These are phyloP conservation scores for Esox lucius DNA, from an alignment of 2,797 vertebrate genomes.

Conservation along the genomic window DNA sequence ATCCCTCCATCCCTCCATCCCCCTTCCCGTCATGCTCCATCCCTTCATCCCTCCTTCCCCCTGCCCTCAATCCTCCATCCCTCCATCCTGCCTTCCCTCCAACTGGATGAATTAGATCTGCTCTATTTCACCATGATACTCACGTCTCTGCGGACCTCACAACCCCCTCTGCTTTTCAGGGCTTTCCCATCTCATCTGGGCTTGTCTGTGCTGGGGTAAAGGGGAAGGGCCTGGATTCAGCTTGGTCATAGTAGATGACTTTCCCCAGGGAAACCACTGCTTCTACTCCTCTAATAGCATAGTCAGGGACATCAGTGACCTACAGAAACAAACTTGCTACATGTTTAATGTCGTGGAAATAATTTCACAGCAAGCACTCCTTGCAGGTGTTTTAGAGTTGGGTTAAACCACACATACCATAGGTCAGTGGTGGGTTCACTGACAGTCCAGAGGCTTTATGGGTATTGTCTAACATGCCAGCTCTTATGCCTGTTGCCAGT, in stretches of 20 bases:
- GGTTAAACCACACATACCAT: constrained; percentile 6
- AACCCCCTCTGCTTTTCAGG: neutral
- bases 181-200: neutral
- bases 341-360: neutral
- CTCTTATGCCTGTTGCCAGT: constrained; percentile 31
- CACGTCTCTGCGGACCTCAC: neutral
- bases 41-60: neutral
- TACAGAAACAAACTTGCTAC: neutral
- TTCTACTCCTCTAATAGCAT: neutral
- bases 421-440: constrained; percentile 15
- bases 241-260: neutral
- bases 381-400: neutral
- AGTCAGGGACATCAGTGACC: neutral
- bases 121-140: constrained; percentile 10
- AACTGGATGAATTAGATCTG: constrained; percentile 14
- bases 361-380: neutral
- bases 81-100: neutral
- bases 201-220: neutral
- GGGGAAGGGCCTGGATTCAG: neutral
- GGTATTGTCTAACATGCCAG: constrained; percentile 29
- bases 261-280: neutral
- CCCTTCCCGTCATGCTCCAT: neutral
- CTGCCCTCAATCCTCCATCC: neutral
- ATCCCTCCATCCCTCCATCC: neutral
- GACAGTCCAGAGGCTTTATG: constrained; percentile 34